A percentile compares a stretch with the other conserved stretches of the same genome.
Conservation (phyloP, 2,888 invertebrate species). For the Rotaria magnacalcarata region DNA sequence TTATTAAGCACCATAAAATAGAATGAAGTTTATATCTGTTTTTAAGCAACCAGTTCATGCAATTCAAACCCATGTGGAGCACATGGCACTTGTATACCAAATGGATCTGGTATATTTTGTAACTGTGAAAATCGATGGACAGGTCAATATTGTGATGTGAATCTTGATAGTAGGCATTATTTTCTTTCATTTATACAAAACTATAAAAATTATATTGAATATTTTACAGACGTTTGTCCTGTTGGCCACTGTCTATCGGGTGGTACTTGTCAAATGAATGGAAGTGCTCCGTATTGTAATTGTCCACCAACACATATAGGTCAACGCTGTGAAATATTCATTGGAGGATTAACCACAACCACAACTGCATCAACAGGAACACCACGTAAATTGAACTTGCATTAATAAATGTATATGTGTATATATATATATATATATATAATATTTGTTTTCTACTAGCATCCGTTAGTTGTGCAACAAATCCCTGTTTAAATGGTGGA, state of each 20-base stretch:
- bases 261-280: not conserved
- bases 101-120: not conserved
- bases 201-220: not conserved
- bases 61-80: not conserved
- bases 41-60: not conserved
- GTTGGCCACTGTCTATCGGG: not conserved
- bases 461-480: not conserved
- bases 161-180: not conserved
- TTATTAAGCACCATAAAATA: not conserved
- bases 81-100: not conserved
- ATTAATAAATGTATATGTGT: not conserved
- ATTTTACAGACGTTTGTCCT: not conserved
- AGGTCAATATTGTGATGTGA: not conserved
- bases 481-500: conserved; percentile 35
- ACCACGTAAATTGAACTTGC: not conserved
- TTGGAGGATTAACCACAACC: not conserved
- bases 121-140: not conserved
- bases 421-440: no score
- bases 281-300: not conserved
- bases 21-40: not conserved
- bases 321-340: not conserved
- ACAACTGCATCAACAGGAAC: not conserved
- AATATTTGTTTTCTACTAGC: not conserved
- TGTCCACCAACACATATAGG: not conserved
- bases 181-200: not conserved